phyloP scores from a whole-genome alignment of 2,888 invertebrate genomes.

The Scaptomyza caliginosa region DNA sequence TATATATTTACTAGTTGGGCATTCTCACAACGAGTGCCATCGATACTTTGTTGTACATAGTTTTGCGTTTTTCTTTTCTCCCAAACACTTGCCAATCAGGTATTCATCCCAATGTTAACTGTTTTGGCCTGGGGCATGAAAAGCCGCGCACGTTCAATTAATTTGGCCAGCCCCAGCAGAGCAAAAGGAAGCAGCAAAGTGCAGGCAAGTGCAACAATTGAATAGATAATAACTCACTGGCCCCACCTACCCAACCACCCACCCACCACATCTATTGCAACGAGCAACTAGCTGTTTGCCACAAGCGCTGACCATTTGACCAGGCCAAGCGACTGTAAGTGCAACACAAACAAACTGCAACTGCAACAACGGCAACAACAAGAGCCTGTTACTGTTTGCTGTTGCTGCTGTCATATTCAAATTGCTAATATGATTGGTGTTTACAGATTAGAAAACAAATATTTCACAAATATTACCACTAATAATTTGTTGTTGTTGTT shows the following conservation, averaged over 20 bases:
- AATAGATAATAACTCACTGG: conserved; percentile 83
- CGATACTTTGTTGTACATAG: background rate
- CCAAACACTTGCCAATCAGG: conserved; percentile 58
- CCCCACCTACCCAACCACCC: conserved; percentile 79
- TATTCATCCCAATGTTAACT: conserved; percentile 10
- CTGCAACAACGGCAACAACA: conserved; percentile 29
- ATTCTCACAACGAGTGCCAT: no score
- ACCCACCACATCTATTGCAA: conserved; percentile 53
- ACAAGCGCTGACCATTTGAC: conserved; percentile 68
- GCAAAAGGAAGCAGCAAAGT: conserved; percentile 47
- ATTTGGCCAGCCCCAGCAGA: conserved; percentile 62
- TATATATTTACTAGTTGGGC: background rate
- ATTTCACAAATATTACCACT: conserved; percentile 82
- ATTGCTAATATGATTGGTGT: conserved; percentile 84
- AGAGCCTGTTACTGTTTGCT: conserved; percentile 74
- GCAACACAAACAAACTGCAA: conserved; percentile 3
- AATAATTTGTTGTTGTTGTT: conserved; percentile 67
- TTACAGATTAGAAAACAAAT: conserved; percentile 84
- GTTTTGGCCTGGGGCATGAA: conserved; percentile 15
- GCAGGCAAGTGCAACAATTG: conserved; percentile 79
- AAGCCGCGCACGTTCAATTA: conserved; percentile 68
- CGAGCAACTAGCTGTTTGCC: conserved; percentile 45
- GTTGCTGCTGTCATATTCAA: conserved; percentile 80
- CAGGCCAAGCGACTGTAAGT: conserved; percentile 35
- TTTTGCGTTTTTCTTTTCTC: background rate